Conservation (phyloP, 30 jellyfish, hydroid and myxozoan species). For the Pseudorhiza aurosa region DNA sequence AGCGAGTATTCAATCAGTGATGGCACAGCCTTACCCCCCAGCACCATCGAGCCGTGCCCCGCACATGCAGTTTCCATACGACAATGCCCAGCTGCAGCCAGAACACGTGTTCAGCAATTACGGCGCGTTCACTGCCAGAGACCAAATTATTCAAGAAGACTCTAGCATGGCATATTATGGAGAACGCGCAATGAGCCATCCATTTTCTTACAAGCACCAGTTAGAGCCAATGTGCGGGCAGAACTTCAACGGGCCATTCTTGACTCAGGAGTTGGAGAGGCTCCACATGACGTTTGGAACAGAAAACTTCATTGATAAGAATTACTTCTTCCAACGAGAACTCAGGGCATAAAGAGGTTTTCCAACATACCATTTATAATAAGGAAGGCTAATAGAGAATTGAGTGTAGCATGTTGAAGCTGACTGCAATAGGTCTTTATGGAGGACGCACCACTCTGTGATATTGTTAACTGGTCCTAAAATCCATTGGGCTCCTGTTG, state of each 20-base stretch:
- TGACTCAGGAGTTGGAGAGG: constrained; percentile 64
- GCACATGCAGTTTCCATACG: constrained; percentile 44
- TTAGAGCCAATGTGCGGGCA: constrained; percentile 26
- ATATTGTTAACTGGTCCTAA: too few species aligned
- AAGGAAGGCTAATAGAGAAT: too few species aligned
- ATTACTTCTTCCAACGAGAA: constrained; percentile 51
- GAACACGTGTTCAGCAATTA: constrained; percentile 1
- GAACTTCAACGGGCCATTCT: constrained; percentile 48
- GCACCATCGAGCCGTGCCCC: constrained; percentile 11
- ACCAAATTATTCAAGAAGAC: constrained; percentile 36
- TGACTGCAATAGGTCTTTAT: too few species aligned
- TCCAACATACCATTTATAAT: too few species aligned
- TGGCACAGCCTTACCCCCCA: constrained; percentile 42
- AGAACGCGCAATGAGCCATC: constrained; percentile 29
- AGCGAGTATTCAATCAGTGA: constrained; percentile 60
- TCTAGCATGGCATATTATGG: constrained; percentile 38
- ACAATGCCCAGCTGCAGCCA: constrained; percentile 18
- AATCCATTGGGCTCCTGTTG: too few species aligned
- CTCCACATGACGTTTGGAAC: constrained; percentile 64
- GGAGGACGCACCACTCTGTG: too few species aligned
- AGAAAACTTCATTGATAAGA: constrained; percentile 47
- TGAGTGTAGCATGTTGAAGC: too few species aligned
- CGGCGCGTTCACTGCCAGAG: constrained; percentile 6
- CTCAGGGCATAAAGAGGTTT: constrained; percentile 49
- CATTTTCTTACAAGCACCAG: constrained; percentile 44